Evolutionary conservation across 1,140 invertebrate species (phyloP).

Genomic region (Lasioglossum baleicum): DNA sequence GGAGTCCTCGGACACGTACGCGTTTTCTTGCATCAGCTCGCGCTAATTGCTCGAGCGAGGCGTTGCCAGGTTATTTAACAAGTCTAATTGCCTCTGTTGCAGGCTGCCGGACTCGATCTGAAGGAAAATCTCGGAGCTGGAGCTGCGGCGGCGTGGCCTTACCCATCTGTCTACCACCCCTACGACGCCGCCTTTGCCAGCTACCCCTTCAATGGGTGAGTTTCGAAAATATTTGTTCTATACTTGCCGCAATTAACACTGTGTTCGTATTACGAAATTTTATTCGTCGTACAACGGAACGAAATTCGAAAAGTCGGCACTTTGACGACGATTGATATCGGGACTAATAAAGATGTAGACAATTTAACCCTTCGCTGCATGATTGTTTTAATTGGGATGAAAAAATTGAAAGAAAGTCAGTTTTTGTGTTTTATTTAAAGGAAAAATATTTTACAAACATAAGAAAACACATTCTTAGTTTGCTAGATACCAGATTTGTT

Average conservation of each 20-base stretch:
- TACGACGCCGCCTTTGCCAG: constrained; percentile 93
- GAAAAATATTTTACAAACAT: too few relatives aligned
- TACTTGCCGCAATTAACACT: not conserved
- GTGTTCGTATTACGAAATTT: too few relatives aligned
- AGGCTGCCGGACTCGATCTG: constrained; percentile 89
- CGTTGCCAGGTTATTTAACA: constrained; percentile 27
- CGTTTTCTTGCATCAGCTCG: not conserved
- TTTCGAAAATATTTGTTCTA: constrained; percentile 55
- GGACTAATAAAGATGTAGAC: too few relatives aligned
- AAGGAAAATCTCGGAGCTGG: constrained; percentile 92
- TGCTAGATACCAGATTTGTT: too few relatives aligned
- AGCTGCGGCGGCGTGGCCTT: constrained; percentile 88
- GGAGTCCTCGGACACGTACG: not conserved
- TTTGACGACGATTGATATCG: too few relatives aligned
- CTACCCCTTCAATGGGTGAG: constrained; percentile 96
- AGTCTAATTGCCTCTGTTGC: constrained; percentile 57
- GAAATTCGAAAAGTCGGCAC: too few relatives aligned
- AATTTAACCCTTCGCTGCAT: too few relatives aligned
- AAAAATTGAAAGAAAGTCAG: too few relatives aligned
- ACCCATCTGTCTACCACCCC: constrained; percentile 93
- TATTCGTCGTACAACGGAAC: too few relatives aligned
- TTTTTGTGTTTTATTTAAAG: too few relatives aligned
- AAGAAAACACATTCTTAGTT: too few relatives aligned
- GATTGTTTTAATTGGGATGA: too few relatives aligned
- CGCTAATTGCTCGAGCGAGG: constrained; percentile 12